Base-by-base conservation (phyloP, 2,888 invertebrate species). In the Galerucella calmariensis region DNA sequence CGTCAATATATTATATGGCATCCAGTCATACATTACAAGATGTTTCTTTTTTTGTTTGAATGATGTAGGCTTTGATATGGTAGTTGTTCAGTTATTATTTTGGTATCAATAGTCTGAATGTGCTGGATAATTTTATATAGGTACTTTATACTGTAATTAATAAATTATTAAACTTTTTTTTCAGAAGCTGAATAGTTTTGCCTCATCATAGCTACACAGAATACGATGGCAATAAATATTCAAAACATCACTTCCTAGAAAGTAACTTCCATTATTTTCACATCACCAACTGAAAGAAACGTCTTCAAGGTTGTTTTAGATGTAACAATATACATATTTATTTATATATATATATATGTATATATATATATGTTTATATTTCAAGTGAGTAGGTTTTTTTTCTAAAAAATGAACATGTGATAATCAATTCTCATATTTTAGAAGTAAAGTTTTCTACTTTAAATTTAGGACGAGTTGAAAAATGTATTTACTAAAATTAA, bases 251-350 rank as follows among this genome's bases (percentile, higher is more conserved):
- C 56, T 20, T 56, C 20, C 56, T 56, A 56, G 56, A 56, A 20
- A 56, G 56, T 56, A 56, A 56, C 56, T 56, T 56, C 56, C 56
- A 56, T 56, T 10, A 56, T 56, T 56, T 56, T 56, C 56, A 56
- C 56, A 56, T 56, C 56, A 56, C 56, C 16, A 56, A 56, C 56
- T 56, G 16, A 20, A 56, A 20, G 20, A 20, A 56, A 56, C 56
- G 56, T 9, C 20, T 56, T 56, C 10, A 56, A 56, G 56, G 56
- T 20, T 20, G 56, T 56, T 56, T 56, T 56, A 56, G 56, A 16
- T 56, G 56, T 56, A 56, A 56, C 56, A 56, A 53, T n/a, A 8
- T n/a, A 51, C 5, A 46, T 4, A 10, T n/a, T n/a, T n/a, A 27
- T 27, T 2, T 27, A 27, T 27, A 2, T 27, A 27, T 27, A 27